Percentiles rank a stretch among this genome's conserved stretches.
phyloP scores from a whole-genome alignment of 2,797 vertebrate genomes.

The Acanthurus tractus region DNA sequence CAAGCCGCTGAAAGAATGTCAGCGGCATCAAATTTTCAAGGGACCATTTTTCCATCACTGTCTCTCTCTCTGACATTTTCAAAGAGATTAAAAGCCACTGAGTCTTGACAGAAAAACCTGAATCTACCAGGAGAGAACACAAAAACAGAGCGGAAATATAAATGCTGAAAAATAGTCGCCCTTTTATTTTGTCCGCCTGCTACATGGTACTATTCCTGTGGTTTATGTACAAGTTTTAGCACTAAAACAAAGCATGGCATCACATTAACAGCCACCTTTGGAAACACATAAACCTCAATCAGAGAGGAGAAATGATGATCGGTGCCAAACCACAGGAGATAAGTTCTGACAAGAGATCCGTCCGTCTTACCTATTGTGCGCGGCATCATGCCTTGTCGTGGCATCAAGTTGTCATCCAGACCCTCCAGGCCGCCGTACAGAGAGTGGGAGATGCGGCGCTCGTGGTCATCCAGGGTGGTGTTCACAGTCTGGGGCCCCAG shows the following conservation, averaged over 20 bases:
- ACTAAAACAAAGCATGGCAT: background rate
- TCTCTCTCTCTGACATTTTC: constrained; percentile 35
- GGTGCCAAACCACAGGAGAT: background rate
- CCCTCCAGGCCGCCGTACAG: constrained; percentile 93
- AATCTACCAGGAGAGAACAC: background rate
- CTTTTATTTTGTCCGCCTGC: background rate
- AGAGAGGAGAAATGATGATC: background rate
- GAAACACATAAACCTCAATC: background rate
- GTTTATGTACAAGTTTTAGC: background rate
- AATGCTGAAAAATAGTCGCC: background rate
- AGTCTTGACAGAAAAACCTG: background rate
- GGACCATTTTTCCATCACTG: constrained; percentile 7
- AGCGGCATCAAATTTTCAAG: constrained; percentile 8
- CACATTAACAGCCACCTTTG: background rate
- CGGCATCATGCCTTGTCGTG: constrained; percentile 83
- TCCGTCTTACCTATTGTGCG: constrained; percentile 69
- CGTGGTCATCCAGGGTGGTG: constrained; percentile 90
- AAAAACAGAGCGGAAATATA: background rate
- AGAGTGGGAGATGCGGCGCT: constrained; percentile 95
- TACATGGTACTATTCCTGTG: too few species aligned
- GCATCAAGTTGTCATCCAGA: constrained; percentile 88
- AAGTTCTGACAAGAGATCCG: rapidly evolving
- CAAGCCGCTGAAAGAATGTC: constrained; percentile 2
- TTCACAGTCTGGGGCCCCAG: constrained; percentile 87
- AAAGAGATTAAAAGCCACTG: constrained; percentile 21